Percentiles rank a stretch among this genome's conserved stretches.
Conservation (phyloP, 2,888 invertebrate genomes). For the Eumacrocentrus americanus region DNA sequence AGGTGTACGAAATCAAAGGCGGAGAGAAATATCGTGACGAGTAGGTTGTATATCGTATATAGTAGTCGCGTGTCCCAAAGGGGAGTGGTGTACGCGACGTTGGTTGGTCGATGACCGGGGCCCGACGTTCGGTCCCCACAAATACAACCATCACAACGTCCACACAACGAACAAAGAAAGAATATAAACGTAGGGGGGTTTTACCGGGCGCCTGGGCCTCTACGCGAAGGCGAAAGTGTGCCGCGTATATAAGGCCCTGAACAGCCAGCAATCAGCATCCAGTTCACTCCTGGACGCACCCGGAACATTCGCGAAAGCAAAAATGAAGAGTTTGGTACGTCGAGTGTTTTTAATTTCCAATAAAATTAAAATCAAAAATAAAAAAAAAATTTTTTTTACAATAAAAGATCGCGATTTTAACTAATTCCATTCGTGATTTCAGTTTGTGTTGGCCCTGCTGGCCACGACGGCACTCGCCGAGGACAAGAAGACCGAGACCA, state of each 20-base stretch:
- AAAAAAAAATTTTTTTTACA: neutral
- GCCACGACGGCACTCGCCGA: constrained; percentile 70
- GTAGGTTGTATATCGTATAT: too few relatives aligned
- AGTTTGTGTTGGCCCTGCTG: constrained; percentile 78
- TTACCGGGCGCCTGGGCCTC: constrained; percentile 44
- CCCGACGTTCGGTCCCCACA: constrained; percentile 27
- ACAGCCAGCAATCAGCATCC: constrained; percentile 64
- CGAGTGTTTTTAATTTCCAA: too few relatives aligned
- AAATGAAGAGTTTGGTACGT: constrained; percentile 61
- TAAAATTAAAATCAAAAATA: neutral
- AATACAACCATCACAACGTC: constrained; percentile 36
- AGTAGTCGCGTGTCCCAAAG: constrained; percentile 49
- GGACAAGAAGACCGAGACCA: constrained; percentile 68
- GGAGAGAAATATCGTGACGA: constrained; percentile 49
- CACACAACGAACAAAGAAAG: constrained; percentile 52
- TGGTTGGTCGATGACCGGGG: constrained; percentile 26
- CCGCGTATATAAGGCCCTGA: constrained; percentile 67
- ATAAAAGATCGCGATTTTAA: neutral
- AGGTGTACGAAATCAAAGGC: constrained; percentile 41
- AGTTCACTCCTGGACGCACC: constrained; percentile 67
- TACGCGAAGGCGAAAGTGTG: constrained; percentile 65
- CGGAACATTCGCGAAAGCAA: constrained; percentile 59
- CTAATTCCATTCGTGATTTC: constrained; percentile 49
- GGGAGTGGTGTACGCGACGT: constrained; percentile 53
- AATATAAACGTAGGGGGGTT: constrained; percentile 55